Percentiles rank a stretch among this genome's conserved stretches.
These are phyloP conservation scores for Harmothoe impar DNA, from an alignment of 2,888 invertebrate genomes.

Conservation along the genomic window DNA sequence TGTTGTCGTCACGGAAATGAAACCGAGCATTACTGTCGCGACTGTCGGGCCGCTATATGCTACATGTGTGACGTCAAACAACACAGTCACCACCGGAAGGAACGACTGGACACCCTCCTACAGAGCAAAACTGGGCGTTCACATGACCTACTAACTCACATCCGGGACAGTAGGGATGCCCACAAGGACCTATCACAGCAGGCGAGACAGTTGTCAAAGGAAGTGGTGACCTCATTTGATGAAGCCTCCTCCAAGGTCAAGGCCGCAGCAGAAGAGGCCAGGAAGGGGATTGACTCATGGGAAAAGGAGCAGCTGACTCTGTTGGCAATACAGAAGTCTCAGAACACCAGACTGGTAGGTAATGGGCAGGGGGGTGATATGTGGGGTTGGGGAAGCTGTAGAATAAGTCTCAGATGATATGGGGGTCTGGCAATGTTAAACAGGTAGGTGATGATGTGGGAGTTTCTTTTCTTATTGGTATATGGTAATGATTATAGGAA, in stretches of 20 bases:
- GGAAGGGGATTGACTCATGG: neutral
- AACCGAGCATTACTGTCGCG: neutral
- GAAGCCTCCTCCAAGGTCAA: neutral
- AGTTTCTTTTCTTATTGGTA: no score
- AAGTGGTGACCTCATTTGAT: neutral
- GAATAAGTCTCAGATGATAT: no score
- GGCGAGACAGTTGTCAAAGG: neutral
- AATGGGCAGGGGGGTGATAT: no score
- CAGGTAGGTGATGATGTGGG: no score
- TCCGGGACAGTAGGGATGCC: neutral
- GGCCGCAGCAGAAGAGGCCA: neutral
- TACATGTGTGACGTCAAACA: slow-evolving; percentile 5
- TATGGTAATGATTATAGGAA: no score
- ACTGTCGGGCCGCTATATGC: neutral
- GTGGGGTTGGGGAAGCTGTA: no score
- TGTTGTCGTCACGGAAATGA: neutral
- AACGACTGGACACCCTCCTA: neutral
- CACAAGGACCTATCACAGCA: neutral
- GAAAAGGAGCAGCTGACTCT: neutral
- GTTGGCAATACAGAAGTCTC: neutral
- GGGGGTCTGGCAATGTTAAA: no score
- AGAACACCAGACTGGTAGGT: neutral
- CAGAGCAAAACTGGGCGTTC: neutral
- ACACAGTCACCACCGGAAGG: neutral
- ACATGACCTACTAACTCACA: neutral